Percentiles rank a stretch among this genome's conserved stretches.
Evolutionary conservation across 2,888 invertebrate genomes (phyloP).

Genomic region (Esperia sulphurella): DNA sequence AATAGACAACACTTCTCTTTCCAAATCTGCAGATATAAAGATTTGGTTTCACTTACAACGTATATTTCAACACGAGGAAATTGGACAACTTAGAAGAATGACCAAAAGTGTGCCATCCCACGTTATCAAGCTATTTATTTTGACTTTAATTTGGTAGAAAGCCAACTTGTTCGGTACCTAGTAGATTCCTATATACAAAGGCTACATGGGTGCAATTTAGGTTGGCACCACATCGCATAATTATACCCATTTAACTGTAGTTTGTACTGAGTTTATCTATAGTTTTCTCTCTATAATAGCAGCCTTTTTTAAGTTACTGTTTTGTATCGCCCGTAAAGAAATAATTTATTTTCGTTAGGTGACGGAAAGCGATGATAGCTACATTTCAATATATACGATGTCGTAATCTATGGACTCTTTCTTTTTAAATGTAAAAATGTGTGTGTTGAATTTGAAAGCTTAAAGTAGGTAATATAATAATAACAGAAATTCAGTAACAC

Average conservation of each 20-base stretch:
- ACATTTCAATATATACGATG: background rate
- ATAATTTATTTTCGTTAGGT: conserved; percentile 5
- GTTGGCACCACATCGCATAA: conserved; percentile 8
- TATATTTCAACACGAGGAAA: too few relatives aligned
- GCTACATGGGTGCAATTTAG: conserved; percentile 6
- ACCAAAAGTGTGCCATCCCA: background rate
- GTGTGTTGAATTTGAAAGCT: too few relatives aligned
- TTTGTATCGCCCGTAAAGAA: conserved; percentile 2
- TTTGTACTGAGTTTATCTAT: background rate
- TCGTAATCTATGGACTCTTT: too few relatives aligned
- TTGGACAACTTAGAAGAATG: too few relatives aligned
- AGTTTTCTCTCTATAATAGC: background rate
- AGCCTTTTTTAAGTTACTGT: background rate
- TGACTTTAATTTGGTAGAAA: conserved; percentile 22
- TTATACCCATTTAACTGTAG: background rate
- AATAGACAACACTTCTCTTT: too few relatives aligned
- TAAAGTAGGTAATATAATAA: too few relatives aligned
- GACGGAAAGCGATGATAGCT: background rate
- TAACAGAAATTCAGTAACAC: too few relatives aligned
- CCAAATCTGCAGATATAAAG: too few relatives aligned
- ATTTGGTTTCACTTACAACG: too few relatives aligned
- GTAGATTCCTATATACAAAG: background rate
- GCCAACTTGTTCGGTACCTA: conserved; percentile 15
- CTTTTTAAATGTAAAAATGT: too few relatives aligned
- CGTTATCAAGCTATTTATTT: too few relatives aligned